Percentiles rank a stretch among this genome's conserved stretches.
phyloP scores from a whole-genome alignment of 2,113 vertebrate genomes.

The Zosterops japonicus region DNA sequence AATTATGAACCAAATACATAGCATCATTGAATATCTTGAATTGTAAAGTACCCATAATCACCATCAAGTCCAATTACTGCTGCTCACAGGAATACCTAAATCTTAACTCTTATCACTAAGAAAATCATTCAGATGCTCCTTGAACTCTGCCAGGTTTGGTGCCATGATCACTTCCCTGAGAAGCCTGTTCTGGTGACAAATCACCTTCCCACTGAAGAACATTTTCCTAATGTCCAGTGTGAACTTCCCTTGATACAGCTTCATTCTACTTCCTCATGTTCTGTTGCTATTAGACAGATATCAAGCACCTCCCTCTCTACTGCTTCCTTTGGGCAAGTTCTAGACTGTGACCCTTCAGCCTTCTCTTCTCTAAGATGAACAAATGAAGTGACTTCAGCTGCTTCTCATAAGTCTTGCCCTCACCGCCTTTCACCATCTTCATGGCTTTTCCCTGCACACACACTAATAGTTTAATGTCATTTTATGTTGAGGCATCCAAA shows the following conservation, averaged over 20 bases:
- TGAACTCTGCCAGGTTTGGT: not conserved
- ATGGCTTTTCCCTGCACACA: not conserved
- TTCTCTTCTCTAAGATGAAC: not conserved
- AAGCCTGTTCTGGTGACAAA: not conserved
- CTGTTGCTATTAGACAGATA: not conserved
- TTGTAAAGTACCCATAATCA: not conserved
- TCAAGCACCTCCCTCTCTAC: not conserved
- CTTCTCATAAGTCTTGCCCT: rapidly evolving
- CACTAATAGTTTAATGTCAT: not conserved
- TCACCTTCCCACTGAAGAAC: not conserved
- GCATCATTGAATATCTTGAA: not conserved
- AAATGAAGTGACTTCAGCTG: not conserved
- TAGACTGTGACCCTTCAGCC: not conserved
- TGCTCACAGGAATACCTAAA: not conserved
- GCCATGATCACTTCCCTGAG: not conserved
- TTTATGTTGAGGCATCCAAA: not conserved
- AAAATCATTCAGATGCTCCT: rapidly evolving
- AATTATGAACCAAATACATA: not conserved
- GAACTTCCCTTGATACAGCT: not conserved
- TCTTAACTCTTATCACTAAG: not conserved
- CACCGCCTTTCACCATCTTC: not conserved
- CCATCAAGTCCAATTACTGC: not conserved
- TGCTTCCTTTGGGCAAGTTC: not conserved
- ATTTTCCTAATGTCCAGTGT: not conserved
- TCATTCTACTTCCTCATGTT: not conserved